Base-by-base conservation (phyloP, 2,888 invertebrate species). In the Leuctra nigra region DNA sequence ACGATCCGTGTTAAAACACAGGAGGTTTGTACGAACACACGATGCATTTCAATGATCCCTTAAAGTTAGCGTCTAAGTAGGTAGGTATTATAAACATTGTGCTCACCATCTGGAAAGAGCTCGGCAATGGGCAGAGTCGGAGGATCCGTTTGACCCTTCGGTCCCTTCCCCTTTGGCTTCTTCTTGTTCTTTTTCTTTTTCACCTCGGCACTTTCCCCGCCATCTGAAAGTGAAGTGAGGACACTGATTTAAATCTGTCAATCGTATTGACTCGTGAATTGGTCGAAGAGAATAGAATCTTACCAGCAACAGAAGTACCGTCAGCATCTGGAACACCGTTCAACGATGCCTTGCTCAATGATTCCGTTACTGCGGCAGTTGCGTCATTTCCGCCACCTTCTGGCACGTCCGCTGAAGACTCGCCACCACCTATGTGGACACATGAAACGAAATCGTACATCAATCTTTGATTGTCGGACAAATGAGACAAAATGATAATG, bases 91-190 rank as follows among this genome's bases (percentile, higher is more conserved):
- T n/a, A n/a, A n/a, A n/a, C n/a, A n/a, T n/a, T n/a, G n/a, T n/a
- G n/a, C 68, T 75, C 75, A 72, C 86, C 90, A 73, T 91, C 86
- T 2, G 92, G 83, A 70, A 83, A 97, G 18, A 96, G 77, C 54
- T 93, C 88, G 2, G 82, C 77, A 62, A 97, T 87, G 0, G 96
- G 86, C 65, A 94, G 79, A n/a, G 88, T 80, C 9, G 96, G 95
- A 14, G 94, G 91, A 70, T 86, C 79, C 0, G 89, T 90, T 72
- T 91, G 90, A 62, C 75, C 75, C 60, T 78, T 78, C 4, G 65
- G 65, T 41, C 53, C 50, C 18, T 24, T 44, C 11, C 23, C 55
- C 54, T 54, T 59, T 18, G 46, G 38, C 53, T 56, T 62, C 59
- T 63, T 62, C 60, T 65, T 62, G 54, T 63, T 61, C 59, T 72